Evolutionary conservation across 2,113 vertebrate genomes (phyloP).

Genomic region (Ciconia stormi): DNA sequence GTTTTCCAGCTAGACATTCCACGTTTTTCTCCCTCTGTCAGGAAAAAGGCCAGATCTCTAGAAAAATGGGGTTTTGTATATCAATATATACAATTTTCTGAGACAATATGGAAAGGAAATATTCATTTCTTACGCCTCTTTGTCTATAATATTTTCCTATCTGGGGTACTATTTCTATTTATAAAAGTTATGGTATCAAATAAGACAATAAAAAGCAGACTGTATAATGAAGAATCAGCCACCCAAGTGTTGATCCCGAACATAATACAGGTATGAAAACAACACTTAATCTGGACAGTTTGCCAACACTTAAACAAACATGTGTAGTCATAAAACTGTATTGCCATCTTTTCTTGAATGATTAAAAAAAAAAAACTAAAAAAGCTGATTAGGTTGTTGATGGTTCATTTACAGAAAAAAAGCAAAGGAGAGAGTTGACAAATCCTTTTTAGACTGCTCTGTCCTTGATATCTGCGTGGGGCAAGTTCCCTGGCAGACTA

Average conservation of each 20-base stretch:
- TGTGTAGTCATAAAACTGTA: not conserved
- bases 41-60: not conserved
- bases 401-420: not conserved
- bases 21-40: not conserved
- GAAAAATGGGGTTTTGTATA: not conserved
- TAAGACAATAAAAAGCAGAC: not conserved
- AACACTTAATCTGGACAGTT: not conserved
- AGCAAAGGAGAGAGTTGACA: not conserved
- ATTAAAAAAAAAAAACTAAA: not conserved
- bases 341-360: not conserved
- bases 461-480: not conserved
- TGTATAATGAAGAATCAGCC: not conserved
- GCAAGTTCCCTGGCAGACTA: not conserved
- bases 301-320: not conserved
- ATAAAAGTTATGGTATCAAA: not conserved
- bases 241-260: not conserved
- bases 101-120: not conserved
- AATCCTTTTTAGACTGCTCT: not conserved
- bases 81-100: not conserved
- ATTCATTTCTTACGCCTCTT: not conserved
- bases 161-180: not conserved
- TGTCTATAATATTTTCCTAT: not conserved
- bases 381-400: not conserved
- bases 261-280: not conserved
- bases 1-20: not conserved